phyloP scores from a whole-genome alignment of 2,113 vertebrate species.

The Entomyzon cyanotis region DNA sequence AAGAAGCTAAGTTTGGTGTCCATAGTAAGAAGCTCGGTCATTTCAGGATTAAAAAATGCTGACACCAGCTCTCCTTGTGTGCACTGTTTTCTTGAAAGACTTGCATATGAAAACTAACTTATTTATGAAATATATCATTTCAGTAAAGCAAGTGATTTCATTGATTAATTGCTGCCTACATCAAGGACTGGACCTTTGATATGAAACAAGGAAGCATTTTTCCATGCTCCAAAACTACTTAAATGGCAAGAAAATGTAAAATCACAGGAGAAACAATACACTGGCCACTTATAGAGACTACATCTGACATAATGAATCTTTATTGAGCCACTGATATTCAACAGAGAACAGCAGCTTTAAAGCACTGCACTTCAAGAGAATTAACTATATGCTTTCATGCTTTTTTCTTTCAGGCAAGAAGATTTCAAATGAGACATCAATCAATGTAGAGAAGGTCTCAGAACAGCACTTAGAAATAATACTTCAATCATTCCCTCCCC shows the following conservation, averaged over 20 bases:
- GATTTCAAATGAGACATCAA: constrained; percentile 36
- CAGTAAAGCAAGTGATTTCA: neutral
- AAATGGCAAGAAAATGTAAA: neutral
- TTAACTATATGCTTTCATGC: neutral
- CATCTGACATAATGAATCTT: neutral
- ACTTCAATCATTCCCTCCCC: neutral
- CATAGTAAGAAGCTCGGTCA: neutral
- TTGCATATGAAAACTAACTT: neutral
- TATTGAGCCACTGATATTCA: neutral
- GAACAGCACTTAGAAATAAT: neutral
- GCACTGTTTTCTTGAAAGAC: constrained; percentile 4
- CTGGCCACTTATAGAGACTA: neutral
- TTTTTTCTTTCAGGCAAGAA: neutral
- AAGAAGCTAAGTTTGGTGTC: constrained; percentile 30
- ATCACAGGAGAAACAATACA: neutral
- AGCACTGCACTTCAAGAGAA: neutral
- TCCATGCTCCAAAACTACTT: neutral
- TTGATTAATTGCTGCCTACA: constrained; percentile 17
- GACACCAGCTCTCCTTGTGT: neutral
- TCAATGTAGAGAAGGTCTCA: neutral
- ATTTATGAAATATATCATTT: constrained; percentile 28
- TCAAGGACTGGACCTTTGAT: neutral
- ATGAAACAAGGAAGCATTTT: neutral
- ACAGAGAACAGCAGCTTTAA: neutral
- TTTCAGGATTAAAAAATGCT: constrained; percentile 47